Base-by-base conservation (phyloP, 1,140 invertebrate species). In the Macrostomum lignano region DNA sequence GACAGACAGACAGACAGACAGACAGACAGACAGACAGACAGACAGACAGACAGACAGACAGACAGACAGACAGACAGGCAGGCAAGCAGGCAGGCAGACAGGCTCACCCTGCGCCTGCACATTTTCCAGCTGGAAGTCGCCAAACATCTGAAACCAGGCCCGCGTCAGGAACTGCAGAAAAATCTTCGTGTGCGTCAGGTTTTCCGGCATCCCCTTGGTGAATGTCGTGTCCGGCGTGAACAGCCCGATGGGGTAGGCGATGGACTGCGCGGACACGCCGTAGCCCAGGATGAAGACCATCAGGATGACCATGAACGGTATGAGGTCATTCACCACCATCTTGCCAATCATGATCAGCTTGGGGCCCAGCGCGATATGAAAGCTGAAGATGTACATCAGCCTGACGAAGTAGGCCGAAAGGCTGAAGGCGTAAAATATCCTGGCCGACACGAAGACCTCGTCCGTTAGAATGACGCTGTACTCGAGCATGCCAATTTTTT, bases 81-180 rank as follows among this genome's bases (percentile, higher is more conserved):
- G n/a, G 13, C 13, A 24, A 24, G 23, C 10, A n/a, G 13, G 10
- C 13, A n/a, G 13, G 13, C 10, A n/a, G 23, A 9, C 23, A 24
- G 10, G 13, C 28, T 20, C 32, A 23, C 38, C 46, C 25, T 40
- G 39, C 55, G 56, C 51, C 45, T 52, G 51, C 23, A 56, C 40
- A 22, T 53, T 51, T 2, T 58, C 54, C 13, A 62, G 40, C 28
- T 52, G 51, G 2, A 62, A 41, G 38, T 62, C 50, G 17, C 60
- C 60, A 39, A 58, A 61, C 36, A 62, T 49, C 32, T 60, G 58
- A 52, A 51, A 62, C 36, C 60, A 62, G 2, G 59, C 45, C 17
- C 46, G 47, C 9, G 51, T 45, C 7, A 58, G 37, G 15, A 61
- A 44, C 19, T 48, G 39, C 11, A 44, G 42, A 2, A 57, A 36